Percentiles rank a stretch among this genome's conserved stretches.
Conservation (phyloP, 2,888 invertebrate genomes). For the Melinopterus prodromus region DNA sequence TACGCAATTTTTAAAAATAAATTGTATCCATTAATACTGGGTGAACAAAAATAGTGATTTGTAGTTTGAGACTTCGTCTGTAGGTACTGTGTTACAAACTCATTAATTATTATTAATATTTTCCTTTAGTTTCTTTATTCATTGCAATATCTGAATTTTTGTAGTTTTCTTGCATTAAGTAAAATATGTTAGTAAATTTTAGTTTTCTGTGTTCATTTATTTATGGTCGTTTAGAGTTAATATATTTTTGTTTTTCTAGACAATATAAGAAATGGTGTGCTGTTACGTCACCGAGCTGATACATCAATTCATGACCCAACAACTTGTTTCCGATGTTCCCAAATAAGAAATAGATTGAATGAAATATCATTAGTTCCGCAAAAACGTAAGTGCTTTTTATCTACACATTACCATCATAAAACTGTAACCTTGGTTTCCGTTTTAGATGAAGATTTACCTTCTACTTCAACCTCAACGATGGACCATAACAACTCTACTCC, state of each 20-base stretch:
- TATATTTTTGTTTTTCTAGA: slow-evolving; percentile 23
- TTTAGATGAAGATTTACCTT: background rate
- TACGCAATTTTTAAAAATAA: too few relatives aligned
- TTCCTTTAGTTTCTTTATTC: too few relatives aligned
- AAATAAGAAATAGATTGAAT: slow-evolving; percentile 32
- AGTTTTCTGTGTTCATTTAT: too few relatives aligned
- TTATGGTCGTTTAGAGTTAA: background rate
- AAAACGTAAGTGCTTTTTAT: background rate
- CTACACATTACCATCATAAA: too few relatives aligned
- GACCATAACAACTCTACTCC: background rate
- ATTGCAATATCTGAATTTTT: too few relatives aligned
- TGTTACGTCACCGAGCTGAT: slow-evolving; percentile 12
- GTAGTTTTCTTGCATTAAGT: too few relatives aligned
- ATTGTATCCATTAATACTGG: too few relatives aligned
- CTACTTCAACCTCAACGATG: background rate
- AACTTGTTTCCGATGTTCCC: slow-evolving; percentile 43
- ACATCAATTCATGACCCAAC: slow-evolving; percentile 39
- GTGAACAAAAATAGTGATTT: too few relatives aligned
- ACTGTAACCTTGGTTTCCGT: background rate
- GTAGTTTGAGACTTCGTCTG: too few relatives aligned
- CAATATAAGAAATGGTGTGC: slow-evolving; percentile 12
- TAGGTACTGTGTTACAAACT: too few relatives aligned
- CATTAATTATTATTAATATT: too few relatives aligned
- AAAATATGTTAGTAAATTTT: too few relatives aligned
- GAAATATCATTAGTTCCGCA: background rate